Evolutionary conservation across 2,113 vertebrate species (phyloP), one percentile per base, ranked within the genome.

Genomic region (Percopsis transmontana): DNA sequence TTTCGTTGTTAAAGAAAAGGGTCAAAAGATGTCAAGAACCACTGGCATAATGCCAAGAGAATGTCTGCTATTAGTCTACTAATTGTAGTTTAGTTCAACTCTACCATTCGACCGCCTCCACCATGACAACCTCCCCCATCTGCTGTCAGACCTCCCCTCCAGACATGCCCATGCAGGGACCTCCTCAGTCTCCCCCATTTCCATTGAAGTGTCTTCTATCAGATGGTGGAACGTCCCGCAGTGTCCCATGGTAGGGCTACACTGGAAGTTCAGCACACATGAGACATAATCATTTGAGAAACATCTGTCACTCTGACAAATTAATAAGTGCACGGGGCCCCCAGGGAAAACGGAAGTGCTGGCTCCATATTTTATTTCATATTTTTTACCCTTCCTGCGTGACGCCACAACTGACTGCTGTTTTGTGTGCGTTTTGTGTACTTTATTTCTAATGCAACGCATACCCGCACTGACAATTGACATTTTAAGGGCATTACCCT

Each of bases 231-330:
- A 71, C 77, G 72, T 84, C 70, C 81, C 64, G 66, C 77, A 53
- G 86, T 86, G 81, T 86, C 87, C 84, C 72, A 62, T 72, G 64
- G 82, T 62, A 23, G 58, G 70, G 83, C 80, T 85, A 74, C 68
- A 85, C 78, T 87, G 72, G 83, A 89, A 85, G 87, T 87, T 89
- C 85, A 91, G 75, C 83, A 81, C 88, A 87, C 88, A 74, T 72
- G 88, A 89, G 89, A 90, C 87, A 82, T 70, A 85, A 59, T 89
- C 87, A 82, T 92, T 91, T 91, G 89, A 91, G 90, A 91, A 92
- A 92, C 92, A 93, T 93, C 91, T 92, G 92, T 91, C 90, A 91
- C 86, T 91, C 90, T 87, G 85, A 89, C 88, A 91, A 90, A 91
- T n/a, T 85, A 91, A 92, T 90, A 91, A 89, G 86, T 83, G 84